Evolutionary conservation across 2,888 invertebrate species (phyloP).

Genomic region (Dasypogon diadema): DNA sequence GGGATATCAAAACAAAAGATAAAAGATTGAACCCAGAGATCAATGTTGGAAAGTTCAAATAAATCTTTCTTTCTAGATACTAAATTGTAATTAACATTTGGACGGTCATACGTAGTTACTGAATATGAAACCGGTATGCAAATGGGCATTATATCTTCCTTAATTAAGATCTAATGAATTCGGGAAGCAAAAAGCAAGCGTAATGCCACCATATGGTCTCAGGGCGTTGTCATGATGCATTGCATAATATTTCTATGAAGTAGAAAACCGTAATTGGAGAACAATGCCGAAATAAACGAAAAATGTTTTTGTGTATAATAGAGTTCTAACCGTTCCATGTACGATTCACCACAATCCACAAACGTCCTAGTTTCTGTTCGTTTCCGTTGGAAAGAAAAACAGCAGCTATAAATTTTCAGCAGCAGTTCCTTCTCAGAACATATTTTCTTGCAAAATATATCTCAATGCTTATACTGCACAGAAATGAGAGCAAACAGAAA

Average conservation of each 20-base stretch:
- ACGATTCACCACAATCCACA: background rate
- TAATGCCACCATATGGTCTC: too few relatives aligned
- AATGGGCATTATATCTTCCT: too few relatives aligned
- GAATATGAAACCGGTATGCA: too few relatives aligned
- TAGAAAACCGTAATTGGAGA: background rate
- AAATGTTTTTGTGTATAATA: background rate
- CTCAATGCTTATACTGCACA: constrained; percentile 1
- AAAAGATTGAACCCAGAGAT: too few relatives aligned
- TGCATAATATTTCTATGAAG: background rate
- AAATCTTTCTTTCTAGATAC: too few relatives aligned
- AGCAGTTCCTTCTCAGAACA: constrained; percentile 34
- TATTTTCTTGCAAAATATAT: constrained; percentile 47
- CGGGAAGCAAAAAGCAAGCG: too few relatives aligned
- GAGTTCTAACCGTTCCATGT: background rate
- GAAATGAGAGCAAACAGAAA: background rate
- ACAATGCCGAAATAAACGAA: background rate
- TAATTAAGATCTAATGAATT: too few relatives aligned
- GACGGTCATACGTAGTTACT: too few relatives aligned
- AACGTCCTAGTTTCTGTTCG: background rate
- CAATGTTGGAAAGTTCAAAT: too few relatives aligned
- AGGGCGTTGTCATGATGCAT: background rate
- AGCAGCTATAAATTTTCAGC: constrained; percentile 36
- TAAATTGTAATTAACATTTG: too few relatives aligned
- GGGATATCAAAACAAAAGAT: too few relatives aligned
- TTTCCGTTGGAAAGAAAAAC: constrained; percentile 26